Conservation (phyloP, 2,888 invertebrate species). For the Pharmacophagus antenor region DNA sequence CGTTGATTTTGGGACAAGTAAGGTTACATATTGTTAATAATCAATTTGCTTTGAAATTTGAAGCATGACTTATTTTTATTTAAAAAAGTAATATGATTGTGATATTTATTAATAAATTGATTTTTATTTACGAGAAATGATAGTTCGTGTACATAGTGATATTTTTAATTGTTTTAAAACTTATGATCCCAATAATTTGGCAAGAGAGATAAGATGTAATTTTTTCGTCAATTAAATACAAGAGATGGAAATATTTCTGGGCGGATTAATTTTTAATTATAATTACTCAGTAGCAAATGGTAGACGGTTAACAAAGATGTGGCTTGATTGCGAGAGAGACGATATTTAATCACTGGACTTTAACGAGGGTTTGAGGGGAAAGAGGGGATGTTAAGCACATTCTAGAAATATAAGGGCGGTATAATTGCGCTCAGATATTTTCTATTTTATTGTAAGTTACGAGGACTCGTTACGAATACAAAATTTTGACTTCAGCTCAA, state of each 20-base stretch:
- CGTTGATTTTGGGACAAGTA: too few relatives aligned
- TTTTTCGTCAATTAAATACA: slow-evolving; percentile 27
- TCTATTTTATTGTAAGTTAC: slow-evolving; percentile 67
- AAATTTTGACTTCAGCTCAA: slow-evolving; percentile 12
- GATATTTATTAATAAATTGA: too few relatives aligned
- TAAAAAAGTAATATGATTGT: too few relatives aligned
- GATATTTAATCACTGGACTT: slow-evolving; percentile 71
- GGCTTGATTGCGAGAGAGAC: slow-evolving; percentile 66
- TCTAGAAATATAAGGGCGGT: slow-evolving; percentile 69
- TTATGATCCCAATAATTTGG: too few relatives aligned
- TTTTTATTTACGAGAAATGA: too few relatives aligned
- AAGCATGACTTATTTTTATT: too few relatives aligned
- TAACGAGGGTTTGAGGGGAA: slow-evolving; percentile 55
- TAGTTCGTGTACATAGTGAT: too few relatives aligned
- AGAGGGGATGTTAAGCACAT: slow-evolving; percentile 65
- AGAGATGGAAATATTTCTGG: slow-evolving; percentile 39
- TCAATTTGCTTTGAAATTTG: too few relatives aligned
- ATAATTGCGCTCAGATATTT: slow-evolving; percentile 68
- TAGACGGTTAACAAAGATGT: slow-evolving; percentile 49
- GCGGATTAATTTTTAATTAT: slow-evolving; percentile 76
- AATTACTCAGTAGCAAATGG: slow-evolving; percentile 64
- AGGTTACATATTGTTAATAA: too few relatives aligned
- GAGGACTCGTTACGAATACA: slow-evolving; percentile 43
- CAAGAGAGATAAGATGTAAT: too few relatives aligned
- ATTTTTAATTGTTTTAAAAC: too few relatives aligned